Percentiles rank a stretch among this genome's conserved stretches.
Evolutionary conservation across 2,113 vertebrate genomes (phyloP).

Genomic region (Microtus montanus): DNA sequence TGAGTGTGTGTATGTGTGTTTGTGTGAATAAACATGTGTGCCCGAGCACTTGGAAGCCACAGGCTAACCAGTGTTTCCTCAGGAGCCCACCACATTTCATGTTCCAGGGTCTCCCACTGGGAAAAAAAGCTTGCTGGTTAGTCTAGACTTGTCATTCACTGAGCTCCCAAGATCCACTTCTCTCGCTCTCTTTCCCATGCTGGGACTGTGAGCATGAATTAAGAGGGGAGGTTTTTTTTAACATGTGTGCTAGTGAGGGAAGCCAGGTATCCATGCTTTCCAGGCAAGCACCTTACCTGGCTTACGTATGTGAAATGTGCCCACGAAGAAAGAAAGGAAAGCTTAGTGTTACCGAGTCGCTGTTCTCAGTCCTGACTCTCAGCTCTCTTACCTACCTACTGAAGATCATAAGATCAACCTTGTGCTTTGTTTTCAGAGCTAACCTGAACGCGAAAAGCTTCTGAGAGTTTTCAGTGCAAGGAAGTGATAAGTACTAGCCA

Average conservation of each 20-base stretch:
- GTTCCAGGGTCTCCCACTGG: neutral
- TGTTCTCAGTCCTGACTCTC: neutral
- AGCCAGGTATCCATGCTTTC: neutral
- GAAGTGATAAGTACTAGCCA: neutral
- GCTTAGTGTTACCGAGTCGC: neutral
- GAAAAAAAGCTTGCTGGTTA: neutral
- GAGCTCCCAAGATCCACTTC: neutral
- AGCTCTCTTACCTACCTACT: neutral
- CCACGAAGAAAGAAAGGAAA: too few relatives aligned
- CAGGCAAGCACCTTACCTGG: neutral
- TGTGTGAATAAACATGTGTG: too few relatives aligned
- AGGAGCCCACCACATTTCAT: neutral
- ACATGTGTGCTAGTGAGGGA: neutral
- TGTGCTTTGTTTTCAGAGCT: neutral
- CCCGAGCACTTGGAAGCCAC: fast-evolving
- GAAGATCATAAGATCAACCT: neutral
- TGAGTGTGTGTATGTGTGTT: neutral
- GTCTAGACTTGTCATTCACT: neutral
- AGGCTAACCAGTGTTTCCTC: neutral
- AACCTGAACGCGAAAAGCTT: neutral
- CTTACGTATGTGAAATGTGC: too few relatives aligned
- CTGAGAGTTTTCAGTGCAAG: neutral
- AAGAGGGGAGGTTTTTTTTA: neutral
- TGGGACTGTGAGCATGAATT: neutral
- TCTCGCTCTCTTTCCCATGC: fast-evolving